Conservation (phyloP, 2,797 vertebrate species). For the Coccyzus lansbergi region DNA sequence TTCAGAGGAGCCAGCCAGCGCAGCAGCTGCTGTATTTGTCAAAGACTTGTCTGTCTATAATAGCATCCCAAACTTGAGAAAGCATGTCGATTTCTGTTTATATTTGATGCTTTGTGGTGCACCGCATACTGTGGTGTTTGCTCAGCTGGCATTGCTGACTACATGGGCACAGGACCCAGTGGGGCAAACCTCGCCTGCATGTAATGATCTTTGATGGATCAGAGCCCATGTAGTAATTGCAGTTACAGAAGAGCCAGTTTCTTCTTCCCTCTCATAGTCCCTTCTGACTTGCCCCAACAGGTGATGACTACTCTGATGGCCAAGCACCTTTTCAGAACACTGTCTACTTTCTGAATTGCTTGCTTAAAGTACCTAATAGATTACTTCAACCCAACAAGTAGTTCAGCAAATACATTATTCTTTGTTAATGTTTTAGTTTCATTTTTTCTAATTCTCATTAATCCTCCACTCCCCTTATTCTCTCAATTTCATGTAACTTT, state of each 20-base stretch:
- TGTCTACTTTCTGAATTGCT: neutral
- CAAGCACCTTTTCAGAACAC: rapidly evolving
- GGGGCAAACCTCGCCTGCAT: rapidly evolving
- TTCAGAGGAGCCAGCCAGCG: neutral
- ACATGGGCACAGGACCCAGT: rapidly evolving
- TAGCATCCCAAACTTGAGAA: neutral
- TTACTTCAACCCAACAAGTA: neutral
- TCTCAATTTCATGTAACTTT: neutral
- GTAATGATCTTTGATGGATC: neutral
- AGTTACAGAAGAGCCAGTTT: neutral
- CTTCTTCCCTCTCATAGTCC: neutral
- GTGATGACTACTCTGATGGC: neutral
- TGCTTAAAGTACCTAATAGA: neutral
- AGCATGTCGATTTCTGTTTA: neutral
- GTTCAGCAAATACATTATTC: neutral
- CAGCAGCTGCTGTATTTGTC: neutral
- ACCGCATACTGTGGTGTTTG: neutral
- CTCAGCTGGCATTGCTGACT: neutral
- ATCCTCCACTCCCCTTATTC: neutral
- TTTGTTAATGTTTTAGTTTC: neutral
- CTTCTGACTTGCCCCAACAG: neutral
- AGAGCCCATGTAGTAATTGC: neutral
- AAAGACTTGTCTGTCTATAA: neutral
- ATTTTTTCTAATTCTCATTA: neutral
- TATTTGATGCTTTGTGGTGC: neutral